phyloP scores from a whole-genome alignment of 2,888 invertebrate species.

The Candidula unifasciata region DNA sequence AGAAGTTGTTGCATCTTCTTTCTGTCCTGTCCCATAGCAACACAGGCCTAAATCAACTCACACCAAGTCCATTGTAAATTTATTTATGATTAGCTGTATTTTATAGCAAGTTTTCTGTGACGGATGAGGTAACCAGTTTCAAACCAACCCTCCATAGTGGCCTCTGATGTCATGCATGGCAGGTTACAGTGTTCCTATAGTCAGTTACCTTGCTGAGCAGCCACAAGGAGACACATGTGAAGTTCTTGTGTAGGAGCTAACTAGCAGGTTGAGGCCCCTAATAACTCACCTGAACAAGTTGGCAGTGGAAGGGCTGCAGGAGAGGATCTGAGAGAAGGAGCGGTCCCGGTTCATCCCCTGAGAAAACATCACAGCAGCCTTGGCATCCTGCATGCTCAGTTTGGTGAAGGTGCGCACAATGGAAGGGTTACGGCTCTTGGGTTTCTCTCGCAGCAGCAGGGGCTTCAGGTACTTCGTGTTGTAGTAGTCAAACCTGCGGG shows the following conservation, averaged over 20 bases:
- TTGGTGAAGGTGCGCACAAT: slow-evolving; percentile 84
- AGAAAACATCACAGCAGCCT: slow-evolving; percentile 54
- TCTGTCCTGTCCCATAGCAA: no score
- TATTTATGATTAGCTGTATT: no score
- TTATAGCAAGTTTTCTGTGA: no score
- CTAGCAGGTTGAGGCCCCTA: background rate
- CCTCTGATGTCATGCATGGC: no score
- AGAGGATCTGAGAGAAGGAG: slow-evolving; percentile 22
- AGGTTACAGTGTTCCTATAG: no score
- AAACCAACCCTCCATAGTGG: no score
- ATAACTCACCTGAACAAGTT: slow-evolving; percentile 28
- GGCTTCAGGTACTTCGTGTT: slow-evolving; percentile 96
- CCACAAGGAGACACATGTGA: no score
- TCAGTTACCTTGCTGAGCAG: no score
- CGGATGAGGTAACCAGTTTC: no score
- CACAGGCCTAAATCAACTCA: no score
- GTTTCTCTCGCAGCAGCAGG: slow-evolving; percentile 87
- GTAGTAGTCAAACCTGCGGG: slow-evolving; percentile 89
- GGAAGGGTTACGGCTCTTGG: slow-evolving; percentile 91
- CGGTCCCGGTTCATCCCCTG: slow-evolving; percentile 18
- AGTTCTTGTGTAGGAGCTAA: background rate
- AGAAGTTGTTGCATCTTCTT: no score
- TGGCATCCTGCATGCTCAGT: slow-evolving; percentile 93
- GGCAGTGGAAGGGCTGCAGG: slow-evolving; percentile 15
- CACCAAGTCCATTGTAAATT: no score